A percentile compares a stretch with the other conserved stretches of the same genome.
Evolutionary conservation across 2,797 vertebrate species (phyloP).

Genomic region (Cyclura pinguis): DNA sequence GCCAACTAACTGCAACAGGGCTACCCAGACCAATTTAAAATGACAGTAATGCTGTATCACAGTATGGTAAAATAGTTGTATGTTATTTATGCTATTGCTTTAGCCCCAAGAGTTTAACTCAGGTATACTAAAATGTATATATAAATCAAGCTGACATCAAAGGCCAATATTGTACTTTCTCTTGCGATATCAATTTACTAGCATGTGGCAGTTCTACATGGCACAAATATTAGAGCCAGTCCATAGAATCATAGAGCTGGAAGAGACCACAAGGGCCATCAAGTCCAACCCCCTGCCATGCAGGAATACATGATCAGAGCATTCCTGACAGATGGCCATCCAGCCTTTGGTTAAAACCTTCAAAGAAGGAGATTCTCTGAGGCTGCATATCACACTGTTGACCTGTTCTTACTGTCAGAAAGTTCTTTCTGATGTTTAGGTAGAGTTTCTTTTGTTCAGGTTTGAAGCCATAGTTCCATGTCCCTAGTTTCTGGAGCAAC

Average conservation of each 20-base stretch:
- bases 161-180: neutral
- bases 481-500: too few species aligned
- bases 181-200: rapidly evolving
- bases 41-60: neutral
- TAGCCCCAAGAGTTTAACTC: conserved; percentile 19
- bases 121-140: conserved; percentile 16
- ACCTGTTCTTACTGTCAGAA: too few species aligned
- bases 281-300: too few species aligned
- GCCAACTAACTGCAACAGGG: neutral
- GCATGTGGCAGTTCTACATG: neutral
- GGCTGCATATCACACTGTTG: too few species aligned
- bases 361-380: too few species aligned
- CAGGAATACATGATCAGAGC: too few species aligned
- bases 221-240: neutral
- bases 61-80: neutral
- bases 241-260: neutral
- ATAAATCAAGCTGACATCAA: neutral
- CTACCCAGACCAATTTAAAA: conserved; percentile 24
- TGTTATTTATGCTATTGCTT: neutral
- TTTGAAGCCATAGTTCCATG: too few species aligned
- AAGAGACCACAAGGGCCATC: too few species aligned
- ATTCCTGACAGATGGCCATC: too few species aligned
- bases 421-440: too few species aligned
- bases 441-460: too few species aligned
- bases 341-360: too few species aligned